Conservation (phyloP, 2,113 vertebrate genomes). For the Mirza zaza region DNA sequence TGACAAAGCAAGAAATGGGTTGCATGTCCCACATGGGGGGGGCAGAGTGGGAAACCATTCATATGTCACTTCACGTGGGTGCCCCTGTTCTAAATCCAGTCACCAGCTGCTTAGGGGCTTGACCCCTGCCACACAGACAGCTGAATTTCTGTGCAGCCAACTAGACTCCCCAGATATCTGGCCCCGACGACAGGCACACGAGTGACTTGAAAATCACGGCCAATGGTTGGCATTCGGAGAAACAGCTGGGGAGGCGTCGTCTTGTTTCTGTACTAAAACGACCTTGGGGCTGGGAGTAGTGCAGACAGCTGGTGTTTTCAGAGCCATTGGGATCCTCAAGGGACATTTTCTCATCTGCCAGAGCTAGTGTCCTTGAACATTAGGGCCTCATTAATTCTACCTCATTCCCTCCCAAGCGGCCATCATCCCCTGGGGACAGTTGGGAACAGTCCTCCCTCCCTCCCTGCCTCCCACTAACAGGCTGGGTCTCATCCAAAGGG, state of each 20-base stretch:
- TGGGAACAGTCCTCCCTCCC: neutral
- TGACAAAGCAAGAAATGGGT: neutral
- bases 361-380: conserved; percentile 19
- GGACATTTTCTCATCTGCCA: neutral
- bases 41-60: neutral
- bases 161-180: neutral
- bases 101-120: neutral
- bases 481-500: conserved; percentile 71
- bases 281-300: neutral
- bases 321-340: neutral
- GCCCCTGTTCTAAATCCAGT: neutral
- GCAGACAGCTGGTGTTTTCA: neutral
- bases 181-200: neutral
- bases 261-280: neutral
- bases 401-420: conserved; percentile 41
- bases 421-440: neutral
- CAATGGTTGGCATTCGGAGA: neutral
- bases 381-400: neutral
- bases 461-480: conserved; percentile 36
- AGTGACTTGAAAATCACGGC: neutral
- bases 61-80: neutral
- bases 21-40: neutral
- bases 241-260: neutral
- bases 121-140: neutral
- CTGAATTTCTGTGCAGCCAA: neutral